Percentiles rank a stretch among this genome's conserved stretches.
Evolutionary conservation across 2,797 vertebrate genomes (phyloP).

Genomic region (Loriculus beryllinus): DNA sequence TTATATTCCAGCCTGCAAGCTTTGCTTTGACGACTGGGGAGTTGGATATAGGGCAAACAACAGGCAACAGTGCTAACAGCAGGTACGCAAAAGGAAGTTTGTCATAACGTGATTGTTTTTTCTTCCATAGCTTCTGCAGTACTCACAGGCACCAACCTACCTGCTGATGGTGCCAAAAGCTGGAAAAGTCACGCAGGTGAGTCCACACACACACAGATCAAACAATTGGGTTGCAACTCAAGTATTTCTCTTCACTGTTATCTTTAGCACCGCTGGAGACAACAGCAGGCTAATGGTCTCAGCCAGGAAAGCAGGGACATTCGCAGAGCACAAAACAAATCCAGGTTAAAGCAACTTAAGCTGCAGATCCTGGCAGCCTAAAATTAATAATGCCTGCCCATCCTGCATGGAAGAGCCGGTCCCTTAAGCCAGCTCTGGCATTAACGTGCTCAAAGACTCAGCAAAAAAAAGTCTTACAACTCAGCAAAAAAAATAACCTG

Average conservation of each 20-base stretch:
- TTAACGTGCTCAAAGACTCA: background rate
- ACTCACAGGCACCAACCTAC: background rate
- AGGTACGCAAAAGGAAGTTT: background rate
- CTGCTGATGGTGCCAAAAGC: background rate
- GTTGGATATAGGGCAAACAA: conserved; percentile 1
- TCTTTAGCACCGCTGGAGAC: background rate
- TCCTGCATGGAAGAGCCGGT: background rate
- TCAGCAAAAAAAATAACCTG: conserved; percentile 14
- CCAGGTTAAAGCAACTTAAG: background rate
- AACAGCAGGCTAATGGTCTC: background rate
- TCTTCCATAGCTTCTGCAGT: background rate
- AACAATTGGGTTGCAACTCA: background rate
- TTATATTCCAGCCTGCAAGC: background rate
- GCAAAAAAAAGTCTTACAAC: conserved; percentile 28
- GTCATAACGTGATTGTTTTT: background rate
- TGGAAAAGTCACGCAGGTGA: background rate
- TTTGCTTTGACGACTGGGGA: background rate
- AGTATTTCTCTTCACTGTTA: background rate
- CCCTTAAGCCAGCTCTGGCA: background rate
- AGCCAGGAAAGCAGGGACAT: background rate
- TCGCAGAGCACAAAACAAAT: background rate
- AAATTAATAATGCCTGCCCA: background rate
- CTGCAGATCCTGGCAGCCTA: background rate
- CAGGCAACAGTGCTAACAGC: background rate
- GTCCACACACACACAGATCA: background rate